Evolutionary conservation across 1,140 invertebrate genomes (phyloP).

Genomic region (Halictus rubicundus): DNA sequence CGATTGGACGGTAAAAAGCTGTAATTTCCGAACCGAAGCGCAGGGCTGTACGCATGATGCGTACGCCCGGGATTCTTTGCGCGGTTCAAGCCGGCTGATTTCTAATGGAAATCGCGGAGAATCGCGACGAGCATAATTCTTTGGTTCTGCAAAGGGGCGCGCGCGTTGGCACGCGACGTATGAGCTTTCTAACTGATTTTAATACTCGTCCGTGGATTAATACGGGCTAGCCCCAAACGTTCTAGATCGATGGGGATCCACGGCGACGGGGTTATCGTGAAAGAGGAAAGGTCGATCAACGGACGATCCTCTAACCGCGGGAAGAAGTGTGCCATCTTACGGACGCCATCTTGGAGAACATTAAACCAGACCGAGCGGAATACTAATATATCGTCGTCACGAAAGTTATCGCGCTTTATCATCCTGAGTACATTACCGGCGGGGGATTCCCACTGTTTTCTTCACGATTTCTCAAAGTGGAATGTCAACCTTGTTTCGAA

Average conservation of each 20-base stretch:
- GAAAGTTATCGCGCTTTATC: neutral
- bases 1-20: neutral
- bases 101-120: conserved; percentile 71
- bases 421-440: neutral
- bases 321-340: conserved; percentile 27
- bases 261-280: conserved; percentile 43
- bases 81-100: conserved; percentile 43
- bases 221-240: conserved; percentile 22
- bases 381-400: conserved; percentile 3
- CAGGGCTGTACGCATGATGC: neutral
- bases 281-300: conserved; percentile 48
- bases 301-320: neutral
- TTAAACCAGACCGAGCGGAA: conserved; percentile 8
- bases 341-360: neutral
- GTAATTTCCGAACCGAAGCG: neutral
- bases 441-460: neutral
- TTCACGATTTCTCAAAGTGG: neutral
- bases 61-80: conserved; percentile 4
- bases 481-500: neutral
- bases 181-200: conserved; percentile 70
- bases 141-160: neutral
- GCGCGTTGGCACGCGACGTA: conserved; percentile 49
- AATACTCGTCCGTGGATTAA: conserved; percentile 42
- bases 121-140: conserved; percentile 48
- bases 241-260: conserved; percentile 44